phyloP scores from a whole-genome alignment of 2,888 invertebrate genomes.

The Epicampocera succincta region DNA sequence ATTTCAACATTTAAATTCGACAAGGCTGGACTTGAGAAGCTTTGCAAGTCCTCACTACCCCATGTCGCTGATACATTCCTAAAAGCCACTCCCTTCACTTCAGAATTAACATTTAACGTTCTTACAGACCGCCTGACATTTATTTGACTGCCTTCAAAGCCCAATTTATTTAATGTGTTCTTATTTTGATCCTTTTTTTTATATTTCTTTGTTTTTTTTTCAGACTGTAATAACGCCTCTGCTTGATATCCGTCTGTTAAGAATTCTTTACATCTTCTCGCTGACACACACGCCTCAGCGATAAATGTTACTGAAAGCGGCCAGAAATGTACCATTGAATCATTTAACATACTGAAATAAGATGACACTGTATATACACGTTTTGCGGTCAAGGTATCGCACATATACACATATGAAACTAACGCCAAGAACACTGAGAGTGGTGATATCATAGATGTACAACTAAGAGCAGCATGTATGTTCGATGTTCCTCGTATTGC shows the following conservation, averaged over 20 bases:
- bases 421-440: conserved; percentile 90
- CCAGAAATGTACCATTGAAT: conserved; percentile 90
- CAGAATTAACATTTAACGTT: conserved; percentile 72
- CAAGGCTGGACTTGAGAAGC: conserved; percentile 74
- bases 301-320: conserved; percentile 89
- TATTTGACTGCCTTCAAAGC: conserved; percentile 37
- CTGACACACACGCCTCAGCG: conserved; percentile 89
- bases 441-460: conserved; percentile 90
- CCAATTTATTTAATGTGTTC: conserved; percentile 41
- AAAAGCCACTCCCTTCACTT: conserved; percentile 79
- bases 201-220: conserved; percentile 53
- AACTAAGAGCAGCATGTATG: conserved; percentile 86
- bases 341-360: conserved; percentile 90
- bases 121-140: conserved; percentile 12
- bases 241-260: conserved; percentile 80
- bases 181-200: conserved; percentile 46
- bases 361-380: conserved; percentile 90
- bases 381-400: conserved; percentile 87
- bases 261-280: conserved; percentile 87
- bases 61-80: conserved; percentile 76
- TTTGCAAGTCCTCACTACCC: conserved; percentile 45
- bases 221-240: conserved; percentile 71
- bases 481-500: conserved; percentile 86
- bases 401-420: conserved; percentile 85
- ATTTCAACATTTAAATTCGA: conserved; percentile 82